Evolutionary conservation across 2,797 vertebrate genomes (phyloP), one percentile per base, ranked within the genome.

Genomic region (Gymnocypris eckloni): DNA sequence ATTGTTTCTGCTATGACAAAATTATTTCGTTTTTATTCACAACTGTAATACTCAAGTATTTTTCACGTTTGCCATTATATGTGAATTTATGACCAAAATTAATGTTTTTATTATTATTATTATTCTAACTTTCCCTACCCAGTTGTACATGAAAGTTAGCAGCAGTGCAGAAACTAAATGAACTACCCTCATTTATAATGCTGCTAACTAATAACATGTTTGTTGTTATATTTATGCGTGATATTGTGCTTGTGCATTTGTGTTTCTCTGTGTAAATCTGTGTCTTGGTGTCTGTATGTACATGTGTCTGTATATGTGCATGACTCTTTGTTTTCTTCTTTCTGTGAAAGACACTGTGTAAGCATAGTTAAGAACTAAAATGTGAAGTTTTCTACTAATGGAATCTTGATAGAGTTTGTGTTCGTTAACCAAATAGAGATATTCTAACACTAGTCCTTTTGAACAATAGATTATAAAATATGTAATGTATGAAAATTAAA

Each of bases 301-400:
- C 64, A 84, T 87, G 91, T 93, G 90, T 87, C 87, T 92, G 91
- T 93, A 90, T 94, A 89, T 90, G 77, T 88, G 83, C 91, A 88
- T 95, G 88, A 82, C 81, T 84, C 66, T 85, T 59, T 85, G 67
- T 90, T 89, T 86, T 90, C 96, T 97, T 98, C 97, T 99, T 98
- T 99, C 97, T 96, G 89, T 98, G 97, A 98, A 98, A 98, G 97
- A 98, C 95, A 94, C 93, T 86, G 93, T 93, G 94, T 94, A 94
- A 93, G 86, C 90, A 93, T 96, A 95, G 93, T 93, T 95, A 94
- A 87, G 90, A 92, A 91, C 92, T 92, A 94, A 90, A 95, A 95
- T 93, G 92, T 95, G 94, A 96, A 93, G 92, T 95, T 95, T 94
- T 93, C 82, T 93, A 92, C 90, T 94, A 93, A 94, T 94, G 93